phyloP scores from a whole-genome alignment of 1,140 invertebrate genomes.

The Stegodyphus dumicola region DNA sequence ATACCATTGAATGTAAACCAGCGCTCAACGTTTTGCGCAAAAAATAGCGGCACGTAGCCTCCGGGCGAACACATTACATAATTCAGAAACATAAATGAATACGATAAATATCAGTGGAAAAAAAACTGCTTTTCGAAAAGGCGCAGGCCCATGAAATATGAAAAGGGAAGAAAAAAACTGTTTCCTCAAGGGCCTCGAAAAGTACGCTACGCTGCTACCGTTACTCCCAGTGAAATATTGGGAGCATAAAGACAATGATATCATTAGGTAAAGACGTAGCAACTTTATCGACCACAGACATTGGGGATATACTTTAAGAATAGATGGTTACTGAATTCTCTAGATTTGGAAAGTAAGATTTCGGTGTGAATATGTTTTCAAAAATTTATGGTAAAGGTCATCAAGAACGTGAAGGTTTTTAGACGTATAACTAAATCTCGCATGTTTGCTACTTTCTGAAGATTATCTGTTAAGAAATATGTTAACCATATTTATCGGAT shows the following conservation, averaged over 20 bases:
- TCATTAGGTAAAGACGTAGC: slow-evolving; percentile 39
- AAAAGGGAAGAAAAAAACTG: slow-evolving; percentile 29
- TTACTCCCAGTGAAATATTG: slow-evolving; percentile 27
- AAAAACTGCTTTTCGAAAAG: slow-evolving; percentile 14
- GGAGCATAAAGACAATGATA: slow-evolving; percentile 41
- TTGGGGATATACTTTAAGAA: too few relatives aligned
- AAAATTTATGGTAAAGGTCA: too few relatives aligned
- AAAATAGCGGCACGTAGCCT: not conserved
- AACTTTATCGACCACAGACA: slow-evolving; percentile 12
- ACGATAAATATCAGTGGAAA: slow-evolving; percentile 43
- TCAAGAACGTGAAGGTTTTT: too few relatives aligned
- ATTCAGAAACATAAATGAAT: slow-evolving; percentile 48
- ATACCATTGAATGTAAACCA: slow-evolving; percentile 31
- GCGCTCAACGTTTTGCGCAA: not conserved
- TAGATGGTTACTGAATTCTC: too few relatives aligned
- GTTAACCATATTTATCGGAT: too few relatives aligned
- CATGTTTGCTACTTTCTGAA: too few relatives aligned
- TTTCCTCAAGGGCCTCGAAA: slow-evolving; percentile 18
- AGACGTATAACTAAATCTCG: too few relatives aligned
- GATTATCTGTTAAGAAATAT: too few relatives aligned
- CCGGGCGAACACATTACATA: slow-evolving; percentile 25
- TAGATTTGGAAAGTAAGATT: too few relatives aligned
- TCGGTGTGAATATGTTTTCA: too few relatives aligned
- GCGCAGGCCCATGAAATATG: slow-evolving; percentile 39
- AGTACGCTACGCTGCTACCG: not conserved